Evolutionary conservation across 2,888 invertebrate species (phyloP).

Genomic region (Melitaea athalia): DNA sequence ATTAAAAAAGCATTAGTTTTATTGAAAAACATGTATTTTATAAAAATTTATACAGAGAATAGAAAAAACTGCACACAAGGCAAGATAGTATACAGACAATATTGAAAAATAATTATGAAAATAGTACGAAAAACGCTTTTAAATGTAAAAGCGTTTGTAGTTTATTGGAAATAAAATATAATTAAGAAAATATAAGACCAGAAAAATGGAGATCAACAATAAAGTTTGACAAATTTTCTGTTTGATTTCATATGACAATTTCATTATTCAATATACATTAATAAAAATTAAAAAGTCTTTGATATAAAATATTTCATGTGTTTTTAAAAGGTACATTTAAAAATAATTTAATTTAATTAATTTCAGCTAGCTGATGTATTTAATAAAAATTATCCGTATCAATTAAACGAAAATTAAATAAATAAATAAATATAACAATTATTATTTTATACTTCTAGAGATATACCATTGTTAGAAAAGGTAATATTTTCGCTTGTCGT

Average conservation of each 20-base stretch:
- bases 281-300: background rate
- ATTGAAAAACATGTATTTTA: conserved; percentile 21
- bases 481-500: conserved; percentile 50
- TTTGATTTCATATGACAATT: background rate
- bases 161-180: conserved; percentile 8
- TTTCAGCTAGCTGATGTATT: background rate
- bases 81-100: conserved; percentile 24
- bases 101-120: conserved; percentile 41
- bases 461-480: conserved; percentile 27
- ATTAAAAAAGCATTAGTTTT: conserved; percentile 20
- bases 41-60: conserved; percentile 26
- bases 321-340: background rate
- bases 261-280: background rate
- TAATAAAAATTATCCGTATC: background rate
- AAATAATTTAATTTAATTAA: background rate
- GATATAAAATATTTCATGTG: conserved; percentile 13
- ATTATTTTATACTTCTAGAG: conserved; percentile 27
- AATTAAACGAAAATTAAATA: conserved; percentile 12
- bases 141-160: conserved; percentile 13
- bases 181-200: conserved; percentile 9
- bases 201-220: background rate
- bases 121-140: conserved; percentile 35
- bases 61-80: conserved; percentile 25
- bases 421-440: conserved; percentile 25
- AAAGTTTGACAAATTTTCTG: background rate